Evolutionary conservation across 1,140 invertebrate species (phyloP).

Genomic region (Scylla paramamosain): DNA sequence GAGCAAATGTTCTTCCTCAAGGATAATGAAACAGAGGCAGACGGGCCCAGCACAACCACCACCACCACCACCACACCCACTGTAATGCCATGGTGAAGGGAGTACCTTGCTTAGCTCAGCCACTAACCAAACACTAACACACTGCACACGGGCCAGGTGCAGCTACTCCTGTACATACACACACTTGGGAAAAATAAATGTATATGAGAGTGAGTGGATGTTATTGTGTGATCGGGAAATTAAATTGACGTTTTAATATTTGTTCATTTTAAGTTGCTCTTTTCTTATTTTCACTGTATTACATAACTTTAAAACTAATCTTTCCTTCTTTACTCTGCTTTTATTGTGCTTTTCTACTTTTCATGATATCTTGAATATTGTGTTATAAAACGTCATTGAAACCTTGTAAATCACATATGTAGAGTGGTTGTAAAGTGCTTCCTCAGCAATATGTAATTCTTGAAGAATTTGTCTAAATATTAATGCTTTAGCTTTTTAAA

Average conservation of each 20-base stretch:
- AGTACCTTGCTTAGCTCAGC: slow-evolving; percentile 56
- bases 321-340: no score
- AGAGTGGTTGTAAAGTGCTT: not conserved
- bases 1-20: slow-evolving; percentile 61
- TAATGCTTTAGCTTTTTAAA: not conserved
- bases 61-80: slow-evolving; percentile 71
- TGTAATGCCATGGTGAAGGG: slow-evolving; percentile 74
- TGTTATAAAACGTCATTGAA: no score
- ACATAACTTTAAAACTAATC: no score
- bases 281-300: no score
- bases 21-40: slow-evolving; percentile 71
- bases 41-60: slow-evolving; percentile 38
- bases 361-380: no score
- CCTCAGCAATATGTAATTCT: not conserved
- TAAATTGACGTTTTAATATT: no score
- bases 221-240: no score
- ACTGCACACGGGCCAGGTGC: not conserved
- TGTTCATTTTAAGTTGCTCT: no score
- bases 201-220: not conserved
- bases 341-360: no score
- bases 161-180: not conserved
- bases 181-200: not conserved
- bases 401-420: not conserved
- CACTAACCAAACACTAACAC: slow-evolving; percentile 52
- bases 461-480: not conserved